Percentiles rank a stretch among this genome's conserved stretches.
phyloP scores from a whole-genome alignment of 2,888 invertebrate genomes.

The Monochamus alternatus region DNA sequence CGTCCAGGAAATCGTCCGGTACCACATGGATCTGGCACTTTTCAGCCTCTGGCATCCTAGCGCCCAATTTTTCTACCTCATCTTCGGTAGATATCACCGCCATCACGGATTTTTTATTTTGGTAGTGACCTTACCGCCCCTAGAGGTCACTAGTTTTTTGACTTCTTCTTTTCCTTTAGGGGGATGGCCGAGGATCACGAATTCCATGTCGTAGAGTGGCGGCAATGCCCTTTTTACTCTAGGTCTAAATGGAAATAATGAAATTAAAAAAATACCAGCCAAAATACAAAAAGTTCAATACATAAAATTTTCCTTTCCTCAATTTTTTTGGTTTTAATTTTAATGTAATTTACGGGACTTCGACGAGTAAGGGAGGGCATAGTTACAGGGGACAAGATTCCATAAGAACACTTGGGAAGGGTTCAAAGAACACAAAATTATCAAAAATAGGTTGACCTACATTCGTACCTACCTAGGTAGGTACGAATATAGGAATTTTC shows the following conservation, averaged over 20 bases:
- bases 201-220: slow-evolving; percentile 85
- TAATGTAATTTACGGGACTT: no score
- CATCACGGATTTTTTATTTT: slow-evolving; percentile 79
- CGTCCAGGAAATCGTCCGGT: slow-evolving; percentile 82
- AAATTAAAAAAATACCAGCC: neutral
- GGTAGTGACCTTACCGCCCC: slow-evolving; percentile 84
- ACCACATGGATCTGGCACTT: slow-evolving; percentile 85
- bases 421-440: no score
- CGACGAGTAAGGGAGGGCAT: no score
- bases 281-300: neutral
- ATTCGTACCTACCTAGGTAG: no score
- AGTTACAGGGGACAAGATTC: no score
- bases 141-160: slow-evolving; percentile 78
- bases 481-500: no score
- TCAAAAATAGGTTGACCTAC: no score
- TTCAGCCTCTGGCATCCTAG: slow-evolving; percentile 79
- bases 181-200: slow-evolving; percentile 78
- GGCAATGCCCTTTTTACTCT: slow-evolving; percentile 79
- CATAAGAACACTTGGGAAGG: no score
- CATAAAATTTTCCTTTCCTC: neutral
- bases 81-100: slow-evolving; percentile 83
- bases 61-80: slow-evolving; percentile 80
- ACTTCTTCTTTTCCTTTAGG: slow-evolving; percentile 76
- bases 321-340: no score
- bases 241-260: slow-evolving; percentile 70